A percentile compares a stretch with the other conserved stretches of the same genome.
phyloP scores from a whole-genome alignment of 2,797 vertebrate genomes.

The Sebastolobus alascanus region DNA sequence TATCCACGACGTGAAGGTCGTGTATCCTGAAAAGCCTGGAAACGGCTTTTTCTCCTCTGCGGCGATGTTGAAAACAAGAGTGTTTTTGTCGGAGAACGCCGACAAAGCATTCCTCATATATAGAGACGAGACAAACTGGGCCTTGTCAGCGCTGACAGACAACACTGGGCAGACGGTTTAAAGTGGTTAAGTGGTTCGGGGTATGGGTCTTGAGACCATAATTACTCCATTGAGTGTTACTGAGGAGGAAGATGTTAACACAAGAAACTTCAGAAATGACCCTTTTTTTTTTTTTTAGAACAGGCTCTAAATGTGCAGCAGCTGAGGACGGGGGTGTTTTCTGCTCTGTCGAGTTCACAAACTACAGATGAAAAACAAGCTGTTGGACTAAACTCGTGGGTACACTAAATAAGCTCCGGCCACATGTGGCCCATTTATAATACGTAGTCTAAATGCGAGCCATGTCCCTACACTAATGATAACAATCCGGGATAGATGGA shows the following conservation, averaged over 20 bases:
- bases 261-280: conserved; percentile 13
- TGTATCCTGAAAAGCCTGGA: conserved; percentile 21
- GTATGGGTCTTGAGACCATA: conserved; percentile 45
- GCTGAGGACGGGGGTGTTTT: neutral
- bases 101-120: conserved; percentile 59
- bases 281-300: neutral
- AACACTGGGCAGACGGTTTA: conserved; percentile 43
- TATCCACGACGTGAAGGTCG: conserved; percentile 38
- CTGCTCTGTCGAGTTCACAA: conserved; percentile 15
- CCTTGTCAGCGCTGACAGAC: conserved; percentile 57
- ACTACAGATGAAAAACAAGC: conserved; percentile 29
- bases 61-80: conserved; percentile 51
- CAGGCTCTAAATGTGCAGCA: neutral
- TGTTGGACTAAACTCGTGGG: conserved; percentile 12
- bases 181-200: conserved; percentile 61
- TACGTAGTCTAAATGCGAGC: conserved; percentile 39
- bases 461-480: conserved; percentile 47
- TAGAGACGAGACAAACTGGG: conserved; percentile 47
- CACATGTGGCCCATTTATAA: conserved; percentile 40
- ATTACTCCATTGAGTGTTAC: conserved; percentile 45
- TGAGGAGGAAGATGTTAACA: conserved; percentile 22
- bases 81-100: conserved; percentile 45
- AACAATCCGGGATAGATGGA: conserved; percentile 53
- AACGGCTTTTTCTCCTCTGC: neutral
- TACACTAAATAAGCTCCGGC: conserved; percentile 26